Conservation (phyloP, 1,140 invertebrate genomes). For the Halyomorpha halys region DNA sequence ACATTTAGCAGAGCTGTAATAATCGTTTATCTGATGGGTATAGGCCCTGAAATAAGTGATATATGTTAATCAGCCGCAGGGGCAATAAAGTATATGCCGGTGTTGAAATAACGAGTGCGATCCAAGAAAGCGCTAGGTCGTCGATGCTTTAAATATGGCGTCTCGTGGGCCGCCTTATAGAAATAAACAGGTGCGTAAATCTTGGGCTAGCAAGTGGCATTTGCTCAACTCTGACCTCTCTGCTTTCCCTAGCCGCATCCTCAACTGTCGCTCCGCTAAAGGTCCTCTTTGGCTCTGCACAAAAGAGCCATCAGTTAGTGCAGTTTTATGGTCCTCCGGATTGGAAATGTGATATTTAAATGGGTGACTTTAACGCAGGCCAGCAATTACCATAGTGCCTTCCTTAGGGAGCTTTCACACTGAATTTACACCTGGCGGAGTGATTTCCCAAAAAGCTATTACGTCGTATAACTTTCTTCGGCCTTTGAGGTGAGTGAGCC, state of each 20-base stretch:
- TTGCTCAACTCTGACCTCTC: conserved; percentile 5
- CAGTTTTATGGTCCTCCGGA: background rate
- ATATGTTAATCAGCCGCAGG: too few relatives aligned
- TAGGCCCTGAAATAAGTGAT: too few relatives aligned
- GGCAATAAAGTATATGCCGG: too few relatives aligned
- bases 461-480: too few relatives aligned
- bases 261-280: background rate
- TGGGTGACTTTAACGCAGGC: background rate
- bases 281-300: background rate
- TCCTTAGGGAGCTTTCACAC: too few relatives aligned
- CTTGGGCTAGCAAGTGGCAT: background rate
- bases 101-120: too few relatives aligned
- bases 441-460: too few relatives aligned
- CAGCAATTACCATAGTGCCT: conserved; percentile 1
- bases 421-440: too few relatives aligned
- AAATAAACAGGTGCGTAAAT: conserved; percentile 8
- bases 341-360: conserved; percentile 9
- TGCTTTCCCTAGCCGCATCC: background rate
- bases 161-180: background rate
- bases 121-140: too few relatives aligned
- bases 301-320: conserved; percentile 10
- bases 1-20: too few relatives aligned
- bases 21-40: too few relatives aligned
- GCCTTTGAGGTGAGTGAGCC: too few relatives aligned
- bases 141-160: conserved; percentile 8